Conservation (phyloP, 2,113 vertebrate species). For the Guaruba guarouba region DNA sequence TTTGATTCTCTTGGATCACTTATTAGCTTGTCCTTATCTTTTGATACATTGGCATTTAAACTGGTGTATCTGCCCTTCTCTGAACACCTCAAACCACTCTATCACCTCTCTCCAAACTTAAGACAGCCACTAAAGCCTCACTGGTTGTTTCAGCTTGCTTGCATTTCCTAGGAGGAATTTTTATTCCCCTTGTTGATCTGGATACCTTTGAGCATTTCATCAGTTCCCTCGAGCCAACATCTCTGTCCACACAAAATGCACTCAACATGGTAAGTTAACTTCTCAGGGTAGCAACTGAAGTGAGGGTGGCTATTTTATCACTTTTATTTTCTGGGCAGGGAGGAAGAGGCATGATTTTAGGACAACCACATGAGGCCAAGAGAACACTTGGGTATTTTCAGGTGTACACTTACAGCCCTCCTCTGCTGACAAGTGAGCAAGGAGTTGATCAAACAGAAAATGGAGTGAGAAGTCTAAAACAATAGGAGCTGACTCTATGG, state of each 20-base stretch:
- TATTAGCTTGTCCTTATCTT: neutral
- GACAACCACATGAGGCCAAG: neutral
- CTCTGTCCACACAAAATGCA: neutral
- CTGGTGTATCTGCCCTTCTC: neutral
- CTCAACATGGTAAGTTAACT: neutral
- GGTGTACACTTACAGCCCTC: neutral
- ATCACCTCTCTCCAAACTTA: neutral
- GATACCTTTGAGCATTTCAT: neutral
- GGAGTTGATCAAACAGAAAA: neutral
- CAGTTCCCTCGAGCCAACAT: neutral
- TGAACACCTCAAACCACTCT: neutral
- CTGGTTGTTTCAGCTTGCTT: neutral
- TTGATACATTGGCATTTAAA: neutral
- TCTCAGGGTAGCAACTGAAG: neutral
- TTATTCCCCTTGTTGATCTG: neutral
- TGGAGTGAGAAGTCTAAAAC: neutral
- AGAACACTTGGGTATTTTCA: neutral
- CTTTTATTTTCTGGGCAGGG: neutral
- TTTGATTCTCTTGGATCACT: neutral
- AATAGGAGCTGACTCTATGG: accelerated
- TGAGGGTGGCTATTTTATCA: neutral
- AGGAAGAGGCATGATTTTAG: neutral
- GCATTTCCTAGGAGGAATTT: neutral
- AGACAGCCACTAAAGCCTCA: neutral
- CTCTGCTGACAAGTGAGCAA: neutral